Evolutionary conservation across 92 coral and sea anemone genomes (phyloP).

Genomic region (Phenganax stokvisi): DNA sequence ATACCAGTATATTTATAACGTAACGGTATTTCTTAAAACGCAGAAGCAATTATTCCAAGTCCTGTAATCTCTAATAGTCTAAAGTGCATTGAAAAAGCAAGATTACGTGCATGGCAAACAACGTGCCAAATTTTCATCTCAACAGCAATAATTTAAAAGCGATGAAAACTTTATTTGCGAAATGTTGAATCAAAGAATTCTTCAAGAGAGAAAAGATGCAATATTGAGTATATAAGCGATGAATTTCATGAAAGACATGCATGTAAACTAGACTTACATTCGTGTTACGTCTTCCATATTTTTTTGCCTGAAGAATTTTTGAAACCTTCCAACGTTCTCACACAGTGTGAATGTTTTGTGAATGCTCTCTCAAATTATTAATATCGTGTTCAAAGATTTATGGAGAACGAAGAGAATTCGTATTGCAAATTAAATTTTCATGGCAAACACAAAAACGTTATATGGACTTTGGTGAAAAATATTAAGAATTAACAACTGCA

Average conservation of each 20-base stretch:
- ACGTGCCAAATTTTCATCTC: not conserved
- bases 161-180: too few relatives aligned
- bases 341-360: not conserved
- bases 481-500: conserved; percentile 10
- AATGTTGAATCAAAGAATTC: too few relatives aligned
- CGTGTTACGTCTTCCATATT: not conserved
- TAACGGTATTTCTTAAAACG: too few relatives aligned
- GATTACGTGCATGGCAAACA: not conserved
- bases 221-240: too few relatives aligned
- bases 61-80: not conserved
- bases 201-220: too few relatives aligned
- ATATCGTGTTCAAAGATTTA: conserved; percentile 41
- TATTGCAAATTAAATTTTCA: conserved; percentile 35
- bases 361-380: conserved; percentile 34
- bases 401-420: conserved; percentile 34
- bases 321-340: not conserved
- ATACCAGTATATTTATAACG: too few relatives aligned
- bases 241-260: too few relatives aligned
- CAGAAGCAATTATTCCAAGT: not conserved
- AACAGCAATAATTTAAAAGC: not conserved
- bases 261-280: not conserved
- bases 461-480: not conserved
- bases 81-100: not conserved
- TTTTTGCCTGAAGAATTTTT: not conserved
- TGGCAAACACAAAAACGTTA: conserved; percentile 12